These are phyloP conservation scores for Gnathonemus longibarbis DNA, from an alignment of 2,113 vertebrate species.

Conservation along the genomic window DNA sequence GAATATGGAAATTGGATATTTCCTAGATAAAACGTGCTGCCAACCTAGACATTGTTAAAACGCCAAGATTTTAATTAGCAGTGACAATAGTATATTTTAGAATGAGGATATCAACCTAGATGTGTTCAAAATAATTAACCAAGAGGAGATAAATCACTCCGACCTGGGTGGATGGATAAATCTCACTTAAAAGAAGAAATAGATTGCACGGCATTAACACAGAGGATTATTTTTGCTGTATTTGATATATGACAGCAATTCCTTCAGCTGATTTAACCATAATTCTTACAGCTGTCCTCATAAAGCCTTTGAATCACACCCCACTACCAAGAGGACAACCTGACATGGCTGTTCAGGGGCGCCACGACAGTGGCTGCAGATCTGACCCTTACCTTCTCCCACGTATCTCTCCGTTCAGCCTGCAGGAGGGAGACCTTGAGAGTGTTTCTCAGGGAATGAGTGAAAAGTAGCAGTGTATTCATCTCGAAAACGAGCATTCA, in stretches of 20 bases:
- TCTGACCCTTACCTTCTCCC: neutral
- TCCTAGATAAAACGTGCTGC: conserved; percentile 33
- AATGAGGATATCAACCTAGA: conserved; percentile 21
- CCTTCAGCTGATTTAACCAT: neutral
- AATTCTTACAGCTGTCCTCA: neutral
- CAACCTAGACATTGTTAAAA: conserved; percentile 29
- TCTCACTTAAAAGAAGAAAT: conserved; percentile 4
- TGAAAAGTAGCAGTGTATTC: neutral
- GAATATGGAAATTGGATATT: conserved; percentile 34
- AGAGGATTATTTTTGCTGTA: neutral
- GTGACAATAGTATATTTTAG: conserved; percentile 32
- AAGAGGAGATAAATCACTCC: conserved; percentile 5
- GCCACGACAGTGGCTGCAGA: neutral
- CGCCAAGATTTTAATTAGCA: conserved; percentile 25
- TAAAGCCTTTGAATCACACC: neutral
- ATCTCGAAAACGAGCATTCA: neutral
- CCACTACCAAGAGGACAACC: neutral
- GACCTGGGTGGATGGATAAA: neutral
- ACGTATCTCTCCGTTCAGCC: neutral
- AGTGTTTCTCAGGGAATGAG: neutral
- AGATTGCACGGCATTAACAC: neutral
- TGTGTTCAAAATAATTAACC: conserved; percentile 5
- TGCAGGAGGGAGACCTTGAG: neutral
- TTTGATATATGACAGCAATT: conserved; percentile 3
- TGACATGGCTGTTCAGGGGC: neutral